phyloP scores from a whole-genome alignment of 2,888 invertebrate genomes.

The Blera fallax region DNA sequence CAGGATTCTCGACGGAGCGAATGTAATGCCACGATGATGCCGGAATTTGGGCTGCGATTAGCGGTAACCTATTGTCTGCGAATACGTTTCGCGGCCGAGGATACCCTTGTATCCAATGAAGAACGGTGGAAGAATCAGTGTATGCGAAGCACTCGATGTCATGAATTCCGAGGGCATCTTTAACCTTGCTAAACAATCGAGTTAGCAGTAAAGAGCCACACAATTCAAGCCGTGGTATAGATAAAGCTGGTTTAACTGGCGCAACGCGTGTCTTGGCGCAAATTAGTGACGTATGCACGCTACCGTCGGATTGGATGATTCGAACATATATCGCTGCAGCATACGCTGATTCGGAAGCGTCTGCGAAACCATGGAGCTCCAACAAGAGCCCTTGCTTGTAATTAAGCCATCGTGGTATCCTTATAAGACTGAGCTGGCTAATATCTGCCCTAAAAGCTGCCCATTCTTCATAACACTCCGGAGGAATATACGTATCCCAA shows the following conservation, averaged over 20 bases:
- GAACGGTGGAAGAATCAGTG: conserved; percentile 12
- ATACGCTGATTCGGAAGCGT: conserved; percentile 28
- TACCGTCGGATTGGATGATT: not conserved
- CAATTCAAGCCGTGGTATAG: conserved; percentile 37
- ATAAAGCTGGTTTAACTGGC: conserved; percentile 14
- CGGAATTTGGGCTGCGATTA: too few relatives aligned
- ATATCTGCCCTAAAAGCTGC: conserved; percentile 7
- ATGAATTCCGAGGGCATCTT: not conserved
- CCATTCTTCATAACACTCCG: not conserved
- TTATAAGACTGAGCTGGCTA: not conserved
- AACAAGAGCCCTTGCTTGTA: not conserved
- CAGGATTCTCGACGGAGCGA: too few relatives aligned
- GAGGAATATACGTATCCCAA: conserved; percentile 22
- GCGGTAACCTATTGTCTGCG: too few relatives aligned
- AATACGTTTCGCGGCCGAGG: too few relatives aligned
- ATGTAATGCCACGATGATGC: too few relatives aligned
- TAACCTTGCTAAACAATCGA: conserved; percentile 24
- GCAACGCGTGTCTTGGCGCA: conserved; percentile 36
- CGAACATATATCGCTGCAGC: conserved; percentile 23
- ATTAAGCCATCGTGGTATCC: not conserved
- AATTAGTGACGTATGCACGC: conserved; percentile 18
- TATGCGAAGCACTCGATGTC: conserved; percentile 9
- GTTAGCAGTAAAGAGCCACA: conserved; percentile 40
- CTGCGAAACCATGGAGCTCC: conserved; percentile 35
- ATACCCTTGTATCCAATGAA: conserved; percentile 18